Evolutionary conservation across 2,888 invertebrate genomes (phyloP).

Genomic region (Hypena proboscidalis): DNA sequence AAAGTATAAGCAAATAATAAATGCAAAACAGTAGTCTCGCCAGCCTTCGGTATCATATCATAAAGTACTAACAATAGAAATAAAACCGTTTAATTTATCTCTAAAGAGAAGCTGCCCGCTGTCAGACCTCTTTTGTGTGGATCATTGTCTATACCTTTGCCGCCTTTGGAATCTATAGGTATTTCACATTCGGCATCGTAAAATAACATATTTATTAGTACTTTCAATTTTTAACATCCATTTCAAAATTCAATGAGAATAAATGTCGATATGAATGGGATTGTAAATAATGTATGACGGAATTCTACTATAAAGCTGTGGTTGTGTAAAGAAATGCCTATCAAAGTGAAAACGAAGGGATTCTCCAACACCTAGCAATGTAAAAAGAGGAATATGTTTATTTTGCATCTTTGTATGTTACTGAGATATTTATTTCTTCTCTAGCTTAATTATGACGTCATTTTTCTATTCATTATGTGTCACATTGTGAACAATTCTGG

Average conservation of each 20-base stretch:
- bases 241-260: slow-evolving; percentile 36
- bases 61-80: slow-evolving; percentile 58
- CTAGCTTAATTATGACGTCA: too few relatives aligned
- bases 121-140: slow-evolving; percentile 42
- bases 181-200: slow-evolving; percentile 46
- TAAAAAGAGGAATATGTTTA: neutral
- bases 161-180: slow-evolving; percentile 39
- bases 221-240: slow-evolving; percentile 39
- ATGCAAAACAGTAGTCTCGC: slow-evolving; percentile 25
- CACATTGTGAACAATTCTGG: too few relatives aligned
- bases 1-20: neutral
- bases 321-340: neutral
- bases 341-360: neutral
- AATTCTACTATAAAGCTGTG: slow-evolving; percentile 8
- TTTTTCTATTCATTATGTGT: too few relatives aligned
- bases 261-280: slow-evolving; percentile 27
- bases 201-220: slow-evolving; percentile 47
- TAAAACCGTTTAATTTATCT: slow-evolving; percentile 62
- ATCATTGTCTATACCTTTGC: slow-evolving; percentile 39
- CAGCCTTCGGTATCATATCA: slow-evolving; percentile 43
- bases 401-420: neutral
- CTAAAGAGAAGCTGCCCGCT: slow-evolving; percentile 41
- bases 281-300: slow-evolving; percentile 28
- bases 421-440: too few relatives aligned
- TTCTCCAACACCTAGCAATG: neutral